Conservation (phyloP, 2,888 invertebrate species). For the Minunthozetes semirufus region DNA sequence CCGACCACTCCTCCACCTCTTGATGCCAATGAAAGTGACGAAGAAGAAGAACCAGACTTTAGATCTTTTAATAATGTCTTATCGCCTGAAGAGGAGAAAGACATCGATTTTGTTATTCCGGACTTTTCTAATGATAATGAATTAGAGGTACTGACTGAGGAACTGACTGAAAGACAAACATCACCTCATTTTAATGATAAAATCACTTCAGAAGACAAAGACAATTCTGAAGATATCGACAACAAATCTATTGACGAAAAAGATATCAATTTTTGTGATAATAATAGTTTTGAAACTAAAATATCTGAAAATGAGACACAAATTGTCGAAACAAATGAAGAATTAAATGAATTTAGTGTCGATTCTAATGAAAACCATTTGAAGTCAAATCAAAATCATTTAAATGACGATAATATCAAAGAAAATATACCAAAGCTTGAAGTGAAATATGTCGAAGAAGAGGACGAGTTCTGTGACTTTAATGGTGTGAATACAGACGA, state of each 20-base stretch:
- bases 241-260: too few species aligned
- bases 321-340: too few species aligned
- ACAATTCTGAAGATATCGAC: neutral
- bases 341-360: neutral
- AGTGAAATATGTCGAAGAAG: neutral
- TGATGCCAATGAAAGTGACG: neutral
- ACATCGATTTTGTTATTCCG: neutral
- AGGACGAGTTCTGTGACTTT: neutral
- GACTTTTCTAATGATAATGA: neutral
- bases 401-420: neutral
- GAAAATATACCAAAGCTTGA: neutral
- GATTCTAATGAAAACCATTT: neutral
- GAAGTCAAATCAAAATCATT: neutral
- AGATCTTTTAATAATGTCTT: neutral
- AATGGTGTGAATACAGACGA: neutral
- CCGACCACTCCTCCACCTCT: conserved; percentile 24
- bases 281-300: too few species aligned
- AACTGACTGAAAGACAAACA: too few species aligned
- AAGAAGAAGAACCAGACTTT: conserved; percentile 9
- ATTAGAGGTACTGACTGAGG: neutral
- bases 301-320: too few species aligned
- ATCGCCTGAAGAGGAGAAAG: neutral
- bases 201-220: neutral
- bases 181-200: neutral
- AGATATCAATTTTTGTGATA: too few species aligned